Base-by-base conservation (phyloP, 2,113 vertebrate species). In the Pangasianodon gigas region DNA sequence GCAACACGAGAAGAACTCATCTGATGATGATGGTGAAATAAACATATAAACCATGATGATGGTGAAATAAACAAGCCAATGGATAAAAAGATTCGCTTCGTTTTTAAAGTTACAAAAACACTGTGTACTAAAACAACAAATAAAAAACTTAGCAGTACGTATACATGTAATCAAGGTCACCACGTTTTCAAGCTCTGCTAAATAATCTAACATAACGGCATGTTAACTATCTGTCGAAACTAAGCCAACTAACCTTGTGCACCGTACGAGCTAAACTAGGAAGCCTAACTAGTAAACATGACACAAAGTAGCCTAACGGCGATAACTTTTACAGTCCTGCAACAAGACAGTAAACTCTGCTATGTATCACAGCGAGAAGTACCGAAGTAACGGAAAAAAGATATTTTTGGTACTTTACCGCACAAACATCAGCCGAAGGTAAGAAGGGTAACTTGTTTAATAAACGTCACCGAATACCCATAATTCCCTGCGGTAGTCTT, bases 401-500 rank as follows among this genome's bases (percentile, higher is more conserved):
- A 10, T 44, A 13, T 14, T n/a, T 46, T 14, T 0, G 4, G 14
- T 21, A 83, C 44, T 83, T 84, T 84, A 89, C 87, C 87, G 13
- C 24, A 48, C 56, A 37, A 83, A n/a, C 11, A 19, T 29, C 79
- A 41, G 0, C 5, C 24, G 9, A 62, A 11, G 6, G 24, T 14
- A 8, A 29, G 6, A 69, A 71, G 48, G 1, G 41, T 29, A 24
- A 86, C 89, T 87, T 74, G 75, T n/a, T 44, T 19, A 21, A 88
- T 32, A 32, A 11, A 90, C 87, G 91, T 90, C 91, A 90, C 56
- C 84, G 69, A 54, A 71, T 19, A 44, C 89, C 91, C 89, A 92
- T 71, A 92, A 92, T 3, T 21, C 91, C 84, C 29, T 54, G 91
- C 91, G 75, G 26, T 71, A 85, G n/a, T 19, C 51, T 21, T 44